These are phyloP conservation scores for Gastracanthus pulcherrimus DNA, from an alignment of 2,888 invertebrate genomes.

Conservation along the genomic window DNA sequence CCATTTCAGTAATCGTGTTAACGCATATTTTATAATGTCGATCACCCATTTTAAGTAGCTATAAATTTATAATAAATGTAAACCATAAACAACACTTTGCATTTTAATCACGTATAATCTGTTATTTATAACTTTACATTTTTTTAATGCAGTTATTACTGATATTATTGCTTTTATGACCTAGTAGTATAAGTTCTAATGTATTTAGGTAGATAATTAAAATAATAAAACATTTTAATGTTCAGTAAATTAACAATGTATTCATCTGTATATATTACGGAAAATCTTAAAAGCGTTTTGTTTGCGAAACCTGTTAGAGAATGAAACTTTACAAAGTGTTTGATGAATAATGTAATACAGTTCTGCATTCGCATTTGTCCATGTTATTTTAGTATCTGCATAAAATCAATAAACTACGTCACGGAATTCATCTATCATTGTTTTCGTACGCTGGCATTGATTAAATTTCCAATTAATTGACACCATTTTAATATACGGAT, in stretches of 20 bases:
- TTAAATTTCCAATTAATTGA: conserved; percentile 30
- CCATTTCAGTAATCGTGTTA: too few species aligned
- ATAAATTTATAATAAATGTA: too few species aligned
- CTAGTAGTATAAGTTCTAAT: too few species aligned
- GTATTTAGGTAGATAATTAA: too few species aligned
- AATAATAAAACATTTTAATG: too few species aligned
- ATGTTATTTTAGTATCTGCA: not conserved
- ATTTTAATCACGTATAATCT: too few species aligned
- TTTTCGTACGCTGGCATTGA: not conserved
- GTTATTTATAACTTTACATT: too few species aligned
- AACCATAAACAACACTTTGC: too few species aligned
- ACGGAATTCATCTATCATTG: not conserved
- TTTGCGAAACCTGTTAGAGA: not conserved
- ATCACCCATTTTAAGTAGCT: too few species aligned
- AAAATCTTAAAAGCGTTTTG: not conserved
- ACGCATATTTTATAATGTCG: too few species aligned
- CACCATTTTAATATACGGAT: not conserved
- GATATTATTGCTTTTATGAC: too few species aligned
- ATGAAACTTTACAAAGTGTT: not conserved
- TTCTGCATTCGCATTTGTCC: not conserved
- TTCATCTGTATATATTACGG: not conserved
- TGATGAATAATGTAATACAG: not conserved
- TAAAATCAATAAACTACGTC: not conserved
- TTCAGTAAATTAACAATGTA: not conserved
- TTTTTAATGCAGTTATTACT: too few species aligned